phyloP scores from a whole-genome alignment of 2,888 invertebrate genomes.

The Pandemis corylana region DNA sequence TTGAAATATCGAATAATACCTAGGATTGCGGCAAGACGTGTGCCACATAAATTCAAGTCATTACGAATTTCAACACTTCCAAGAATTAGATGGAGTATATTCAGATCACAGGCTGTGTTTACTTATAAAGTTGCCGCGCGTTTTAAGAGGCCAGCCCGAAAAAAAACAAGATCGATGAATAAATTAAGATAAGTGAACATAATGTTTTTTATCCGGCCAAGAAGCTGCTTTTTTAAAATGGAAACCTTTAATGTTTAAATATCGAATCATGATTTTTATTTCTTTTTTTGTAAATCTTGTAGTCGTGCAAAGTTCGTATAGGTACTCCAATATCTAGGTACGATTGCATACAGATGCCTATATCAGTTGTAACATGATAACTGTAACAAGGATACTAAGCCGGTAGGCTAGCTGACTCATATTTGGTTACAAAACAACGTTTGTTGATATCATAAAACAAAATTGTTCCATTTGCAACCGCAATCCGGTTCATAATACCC shows the following conservation, averaged over 20 bases:
- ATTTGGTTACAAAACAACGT: conserved; percentile 25
- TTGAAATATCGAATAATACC: conserved; percentile 25
- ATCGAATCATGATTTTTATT: no score
- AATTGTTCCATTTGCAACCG: not conserved
- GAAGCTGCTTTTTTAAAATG: no score
- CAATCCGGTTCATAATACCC: not conserved
- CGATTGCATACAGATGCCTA: no score
- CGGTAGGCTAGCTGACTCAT: conserved; percentile 20
- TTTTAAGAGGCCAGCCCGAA: not conserved
- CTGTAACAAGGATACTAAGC: conserved; percentile 23
- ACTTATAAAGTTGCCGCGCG: not conserved
- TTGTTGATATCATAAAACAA: not conserved
- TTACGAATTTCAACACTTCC: conserved; percentile 6
- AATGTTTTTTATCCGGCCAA: no score
- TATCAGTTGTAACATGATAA: conserved; percentile 18
- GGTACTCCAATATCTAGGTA: no score
- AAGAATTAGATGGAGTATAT: conserved; percentile 11
- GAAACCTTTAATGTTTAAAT: no score
- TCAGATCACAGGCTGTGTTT: not conserved
- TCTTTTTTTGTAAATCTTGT: no score
- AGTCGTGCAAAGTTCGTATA: no score
- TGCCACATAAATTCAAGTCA: not conserved
- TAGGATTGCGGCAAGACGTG: not conserved
- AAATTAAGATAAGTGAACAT: no score
- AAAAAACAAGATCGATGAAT: no score